phyloP scores from a whole-genome alignment of 64 coral and sea anemone genomes.

The Porites lutea region DNA sequence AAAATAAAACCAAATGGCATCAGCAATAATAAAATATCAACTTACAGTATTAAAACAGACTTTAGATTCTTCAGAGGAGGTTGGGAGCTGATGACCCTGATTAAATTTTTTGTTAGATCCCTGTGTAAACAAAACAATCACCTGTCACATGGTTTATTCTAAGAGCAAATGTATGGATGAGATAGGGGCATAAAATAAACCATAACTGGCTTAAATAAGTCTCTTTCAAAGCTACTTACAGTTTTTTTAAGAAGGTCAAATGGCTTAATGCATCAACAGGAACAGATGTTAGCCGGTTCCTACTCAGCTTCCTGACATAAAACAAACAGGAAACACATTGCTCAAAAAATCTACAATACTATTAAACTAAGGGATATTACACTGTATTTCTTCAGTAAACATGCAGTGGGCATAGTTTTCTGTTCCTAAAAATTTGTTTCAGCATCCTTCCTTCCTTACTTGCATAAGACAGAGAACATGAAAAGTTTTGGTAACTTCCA shows the following conservation, averaged over 20 bases:
- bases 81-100: neutral
- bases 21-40: neutral
- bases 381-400: neutral
- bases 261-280: slow-evolving; percentile 42
- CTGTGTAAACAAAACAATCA: slow-evolving; percentile 8
- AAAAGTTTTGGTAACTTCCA: too few relatives aligned
- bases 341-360: neutral
- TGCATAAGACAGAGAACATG: too few relatives aligned
- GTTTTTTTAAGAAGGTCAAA: slow-evolving; percentile 41
- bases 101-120: slow-evolving; percentile 44
- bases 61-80: slow-evolving; percentile 13
- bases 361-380: neutral
- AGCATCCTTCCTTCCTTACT: too few relatives aligned
- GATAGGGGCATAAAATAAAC: slow-evolving; percentile 33
- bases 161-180: neutral
- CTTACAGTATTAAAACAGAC: slow-evolving; percentile 29
- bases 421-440: too few relatives aligned
- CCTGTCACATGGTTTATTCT: neutral
- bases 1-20: neutral
- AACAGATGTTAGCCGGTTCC: slow-evolving; percentile 48
- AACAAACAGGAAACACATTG: slow-evolving; percentile 18
- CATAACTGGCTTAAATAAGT: neutral
- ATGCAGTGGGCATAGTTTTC: neutral
- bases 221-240: slow-evolving; percentile 52
- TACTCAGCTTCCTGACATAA: slow-evolving; percentile 39